Conservation (phyloP, 2,888 invertebrate species). For the Linnaemya vulpina region DNA sequence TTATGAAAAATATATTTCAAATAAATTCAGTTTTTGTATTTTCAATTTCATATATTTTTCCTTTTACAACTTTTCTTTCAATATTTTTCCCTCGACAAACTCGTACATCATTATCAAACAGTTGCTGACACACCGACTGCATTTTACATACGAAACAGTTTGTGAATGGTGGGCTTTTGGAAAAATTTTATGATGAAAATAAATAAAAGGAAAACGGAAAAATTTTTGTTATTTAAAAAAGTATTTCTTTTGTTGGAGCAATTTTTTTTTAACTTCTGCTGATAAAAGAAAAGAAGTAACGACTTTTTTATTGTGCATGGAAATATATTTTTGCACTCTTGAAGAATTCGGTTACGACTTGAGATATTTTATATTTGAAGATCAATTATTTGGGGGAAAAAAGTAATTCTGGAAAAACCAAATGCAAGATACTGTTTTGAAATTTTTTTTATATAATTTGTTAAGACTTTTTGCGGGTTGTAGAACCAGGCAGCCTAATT, state of each 20-base stretch:
- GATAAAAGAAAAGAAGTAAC: too few species aligned
- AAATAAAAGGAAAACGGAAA: neutral
- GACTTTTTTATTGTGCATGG: too few species aligned
- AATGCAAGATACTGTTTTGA: too few species aligned
- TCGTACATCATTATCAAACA: conserved; percentile 69
- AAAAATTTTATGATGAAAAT: conserved; percentile 6
- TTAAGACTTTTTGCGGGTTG: too few species aligned
- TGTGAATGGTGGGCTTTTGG: conserved; percentile 3
- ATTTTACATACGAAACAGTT: conserved; percentile 19
- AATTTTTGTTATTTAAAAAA: neutral
- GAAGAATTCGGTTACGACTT: too few species aligned
- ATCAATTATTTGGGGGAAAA: too few species aligned
- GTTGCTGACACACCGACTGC: conserved; percentile 58
- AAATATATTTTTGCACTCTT: too few species aligned
- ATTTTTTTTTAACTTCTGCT: neutral
- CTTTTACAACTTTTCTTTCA: conserved; percentile 10
- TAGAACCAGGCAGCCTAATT: too few species aligned
- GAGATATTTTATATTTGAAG: too few species aligned
- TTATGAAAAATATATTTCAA: conserved; percentile 30
- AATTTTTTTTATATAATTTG: too few species aligned
- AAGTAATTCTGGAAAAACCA: too few species aligned
- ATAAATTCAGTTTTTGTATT: conserved; percentile 40
- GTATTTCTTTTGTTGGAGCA: too few species aligned
- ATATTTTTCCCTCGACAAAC: conserved; percentile 21
- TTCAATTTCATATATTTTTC: conserved; percentile 43